Base-by-base conservation (phyloP, 1,140 invertebrate species). In the Drosophila pseudoobscura region DNA sequence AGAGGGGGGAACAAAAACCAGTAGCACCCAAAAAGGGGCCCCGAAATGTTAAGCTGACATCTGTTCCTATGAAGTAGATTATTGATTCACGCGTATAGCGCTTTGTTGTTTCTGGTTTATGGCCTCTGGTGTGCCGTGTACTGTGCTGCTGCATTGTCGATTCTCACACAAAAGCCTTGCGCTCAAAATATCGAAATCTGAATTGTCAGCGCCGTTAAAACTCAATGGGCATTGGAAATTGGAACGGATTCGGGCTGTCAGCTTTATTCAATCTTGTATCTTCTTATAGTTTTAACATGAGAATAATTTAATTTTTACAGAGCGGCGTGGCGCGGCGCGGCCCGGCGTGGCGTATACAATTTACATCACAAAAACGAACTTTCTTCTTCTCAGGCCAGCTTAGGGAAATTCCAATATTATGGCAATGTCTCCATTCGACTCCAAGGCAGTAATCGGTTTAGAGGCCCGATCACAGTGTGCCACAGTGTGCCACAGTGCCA, bases 191-290 rank as follows among this genome's bases (percentile, higher is more conserved):
- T 74, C 69, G 46, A 39, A 63, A 63, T 73, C 52, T 51, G 57
- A 57, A 87, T 87, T 82, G 78, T 87, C 69, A 82, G 83, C 78
- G 89, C 76, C 83, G 78, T 82, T 82, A 73, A 73, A 52, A 82
- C 66, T 82, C 80, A 89, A 80, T 80, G 72, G 66, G 55, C 80
- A 82, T 90, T 90, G 72, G 89, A 90, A 90, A 90, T 90, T 90
- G 89, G 88, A 90, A 89, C 89, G 89, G 78, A 90, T 82, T 66
- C 72, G 47, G 77, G 66, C 62, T 88, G 84, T 85, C 80, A 80
- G 80, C 70, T 89, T 78, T 84, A 64, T 64, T 79, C 80, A 60
- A 63, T 78, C 45, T 69, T 59, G 58, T 55, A 75, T 77, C 77
- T 59, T 71, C 77, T 75, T 69, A 80, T 63, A 87, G 78, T 82